Conservation (phyloP, 1,140 invertebrate species). For the Halyomorpha halys region DNA sequence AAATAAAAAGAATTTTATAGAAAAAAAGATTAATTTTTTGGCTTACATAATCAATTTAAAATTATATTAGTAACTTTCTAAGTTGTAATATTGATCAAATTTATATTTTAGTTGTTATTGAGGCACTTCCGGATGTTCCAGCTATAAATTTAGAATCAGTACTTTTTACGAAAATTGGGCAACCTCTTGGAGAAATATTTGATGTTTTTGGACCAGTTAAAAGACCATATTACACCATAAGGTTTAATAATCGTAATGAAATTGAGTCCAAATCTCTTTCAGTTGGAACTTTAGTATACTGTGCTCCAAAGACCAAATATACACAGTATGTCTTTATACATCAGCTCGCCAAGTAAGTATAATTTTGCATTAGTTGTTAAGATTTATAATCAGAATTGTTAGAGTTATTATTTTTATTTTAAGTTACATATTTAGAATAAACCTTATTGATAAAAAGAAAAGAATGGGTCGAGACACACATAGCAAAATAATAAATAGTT, state of each 20-base stretch:
- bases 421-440: too few relatives aligned
- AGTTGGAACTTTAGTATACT: constrained; percentile 61
- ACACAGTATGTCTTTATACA: constrained; percentile 63
- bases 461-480: too few relatives aligned
- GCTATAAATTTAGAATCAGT: constrained; percentile 74
- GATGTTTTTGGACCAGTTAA: constrained; percentile 78
- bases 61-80: too few relatives aligned
- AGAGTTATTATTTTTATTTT: too few relatives aligned
- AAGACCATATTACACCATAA: constrained; percentile 66
- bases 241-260: constrained; percentile 69
- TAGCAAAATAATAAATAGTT: too few relatives aligned
- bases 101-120: constrained; percentile 54
- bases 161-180: constrained; percentile 64
- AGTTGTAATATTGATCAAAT: not conserved
- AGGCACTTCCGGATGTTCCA: constrained; percentile 53
- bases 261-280: constrained; percentile 52
- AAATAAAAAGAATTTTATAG: too few relatives aligned
- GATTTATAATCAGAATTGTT: too few relatives aligned
- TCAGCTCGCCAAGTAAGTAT: constrained; percentile 53
- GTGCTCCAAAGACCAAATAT: constrained; percentile 60
- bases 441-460: too few relatives aligned
- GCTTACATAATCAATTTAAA: too few relatives aligned
- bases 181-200: constrained; percentile 67
- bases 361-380: not conserved
- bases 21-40: not conserved